These are phyloP conservation scores for Rhyacophila evoluta DNA, from an alignment of 2,888 invertebrate genomes.

Conservation along the genomic window DNA sequence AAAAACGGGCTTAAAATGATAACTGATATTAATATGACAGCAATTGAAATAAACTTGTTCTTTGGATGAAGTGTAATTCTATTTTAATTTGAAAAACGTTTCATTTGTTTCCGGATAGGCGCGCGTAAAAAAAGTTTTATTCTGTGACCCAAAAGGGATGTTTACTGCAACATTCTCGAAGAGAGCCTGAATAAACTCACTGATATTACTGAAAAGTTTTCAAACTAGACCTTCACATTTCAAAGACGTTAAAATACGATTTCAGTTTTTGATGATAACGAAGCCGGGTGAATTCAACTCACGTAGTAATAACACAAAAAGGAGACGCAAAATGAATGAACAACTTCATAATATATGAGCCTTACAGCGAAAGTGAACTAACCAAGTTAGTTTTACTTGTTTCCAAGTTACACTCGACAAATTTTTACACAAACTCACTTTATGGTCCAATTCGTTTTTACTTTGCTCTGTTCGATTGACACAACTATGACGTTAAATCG, in stretches of 20 bases:
- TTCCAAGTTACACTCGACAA: background rate
- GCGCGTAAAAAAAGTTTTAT: background rate
- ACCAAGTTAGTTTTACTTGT: constrained; percentile 1
- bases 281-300: background rate
- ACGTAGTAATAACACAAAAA: constrained; percentile 25
- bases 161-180: background rate
- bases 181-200: background rate
- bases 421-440: background rate
- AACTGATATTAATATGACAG: too few species aligned
- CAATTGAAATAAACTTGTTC: too few species aligned
- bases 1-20: too few species aligned
- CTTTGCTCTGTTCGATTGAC: background rate
- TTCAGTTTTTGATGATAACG: constrained; percentile 12
- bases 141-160: background rate
- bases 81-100: background rate
- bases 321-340: constrained; percentile 28
- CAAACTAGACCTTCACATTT: constrained; percentile 9
- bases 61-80: too few species aligned
- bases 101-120: background rate
- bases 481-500: background rate
- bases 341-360: constrained; percentile 7
- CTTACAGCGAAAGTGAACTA: constrained; percentile 11
- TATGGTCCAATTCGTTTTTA: background rate
- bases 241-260: constrained; percentile 10
- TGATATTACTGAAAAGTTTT: background rate